Evolutionary conservation across 2,113 vertebrate species (phyloP), one percentile per base, ranked within the genome.

Genomic region (Syrmaticus mikado): DNA sequence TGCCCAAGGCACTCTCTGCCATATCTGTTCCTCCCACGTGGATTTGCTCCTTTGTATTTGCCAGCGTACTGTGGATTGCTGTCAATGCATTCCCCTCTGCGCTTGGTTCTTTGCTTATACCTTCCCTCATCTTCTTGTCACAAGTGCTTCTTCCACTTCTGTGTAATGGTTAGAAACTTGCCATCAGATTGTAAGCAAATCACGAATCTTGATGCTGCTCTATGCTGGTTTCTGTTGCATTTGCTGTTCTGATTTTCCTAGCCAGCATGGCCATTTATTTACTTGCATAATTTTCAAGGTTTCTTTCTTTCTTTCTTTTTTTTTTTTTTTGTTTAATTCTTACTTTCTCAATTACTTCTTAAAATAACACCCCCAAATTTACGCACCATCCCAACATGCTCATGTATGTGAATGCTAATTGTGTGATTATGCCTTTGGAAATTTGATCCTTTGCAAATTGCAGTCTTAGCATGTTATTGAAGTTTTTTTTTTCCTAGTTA

Each of bases 1-100:
- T 82, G 30, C 46, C 67, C 8, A 8, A 19, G 0, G 0, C 71
- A 17, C 13, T 6, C 14, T 50, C 43, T 58, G 20, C 30, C 14
- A 1, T 10, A 24, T 43, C 48, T 27, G 0, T 73, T 62, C 24
- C 22, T 64, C 61, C 24, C 3, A 0, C 8, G 14, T 45, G 61
- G 4, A 28, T 86, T 84, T 72, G 7, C 14, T 70, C 16, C 34
- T 78, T 67, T 71, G 45, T 19, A 1, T 9, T 55, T 22, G 13
- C 12, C 16, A 27, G 4, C 7, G 38, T 41, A 11, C n/a, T 43
- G 40, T 66, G 34, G 32, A 3, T 66, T 67, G 3, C 19, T 45
- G 3, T 14, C 2, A 25, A 76, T 24, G 8, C 14, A 4, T 60
- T 75, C 19, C 28, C 5, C 72, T 70, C 22, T 72, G 20, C 4